Conservation (phyloP, 2,797 vertebrate species). For the Prionace glauca region DNA sequence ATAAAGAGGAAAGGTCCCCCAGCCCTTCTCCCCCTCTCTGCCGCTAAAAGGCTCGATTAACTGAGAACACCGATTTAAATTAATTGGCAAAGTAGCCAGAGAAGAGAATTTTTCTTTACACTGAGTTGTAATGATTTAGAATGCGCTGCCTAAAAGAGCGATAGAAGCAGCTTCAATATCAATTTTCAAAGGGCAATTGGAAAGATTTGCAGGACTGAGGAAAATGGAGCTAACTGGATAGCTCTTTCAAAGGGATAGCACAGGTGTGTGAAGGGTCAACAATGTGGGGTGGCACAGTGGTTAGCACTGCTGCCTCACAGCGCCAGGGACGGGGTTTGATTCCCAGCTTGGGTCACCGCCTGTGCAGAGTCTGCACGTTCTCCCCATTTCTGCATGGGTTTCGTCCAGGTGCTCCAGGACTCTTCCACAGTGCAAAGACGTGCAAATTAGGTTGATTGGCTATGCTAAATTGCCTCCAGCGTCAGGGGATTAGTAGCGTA, state of each 20-base stretch:
- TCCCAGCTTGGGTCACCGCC: no score
- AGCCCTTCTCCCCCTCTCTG: neutral
- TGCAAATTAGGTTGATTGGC: no score
- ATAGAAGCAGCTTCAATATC: neutral
- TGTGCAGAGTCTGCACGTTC: no score
- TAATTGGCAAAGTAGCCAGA: neutral
- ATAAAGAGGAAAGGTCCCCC: neutral
- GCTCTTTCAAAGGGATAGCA: neutral
- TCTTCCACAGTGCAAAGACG: no score
- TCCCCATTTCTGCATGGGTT: no score
- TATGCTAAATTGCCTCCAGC: no score
- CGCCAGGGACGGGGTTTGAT: no score
- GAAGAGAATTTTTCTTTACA: neutral
- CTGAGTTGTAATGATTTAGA: neutral
- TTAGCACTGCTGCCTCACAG: no score
- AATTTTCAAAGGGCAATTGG: neutral
- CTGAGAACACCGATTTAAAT: neutral
- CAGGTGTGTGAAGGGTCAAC: neutral
- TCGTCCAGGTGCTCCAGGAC: no score
- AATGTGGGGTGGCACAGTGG: no score
- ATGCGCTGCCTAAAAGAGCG: neutral
- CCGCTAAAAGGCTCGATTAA: neutral
- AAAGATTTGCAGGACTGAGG: neutral
- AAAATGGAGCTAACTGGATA: neutral
- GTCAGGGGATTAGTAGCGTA: no score